Evolutionary conservation across 2,888 invertebrate genomes (phyloP), one percentile per base, ranked within the genome.

Genomic region (Macrosoma leucophasiata): DNA sequence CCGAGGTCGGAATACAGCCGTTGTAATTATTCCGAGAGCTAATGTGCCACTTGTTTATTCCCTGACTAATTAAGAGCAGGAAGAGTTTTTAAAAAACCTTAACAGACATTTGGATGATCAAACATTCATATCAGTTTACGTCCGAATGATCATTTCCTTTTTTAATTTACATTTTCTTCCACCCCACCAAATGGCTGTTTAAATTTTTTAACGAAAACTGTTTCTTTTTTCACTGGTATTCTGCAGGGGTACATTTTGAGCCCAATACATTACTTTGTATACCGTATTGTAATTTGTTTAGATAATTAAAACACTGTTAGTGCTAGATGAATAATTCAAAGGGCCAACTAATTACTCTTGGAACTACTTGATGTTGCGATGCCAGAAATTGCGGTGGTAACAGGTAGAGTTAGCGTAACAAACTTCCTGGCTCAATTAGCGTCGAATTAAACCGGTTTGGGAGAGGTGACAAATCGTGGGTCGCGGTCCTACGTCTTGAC

Each of bases 11-110:
- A 48, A 44, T 44, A 49, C 67, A 59, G 63, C 73, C 62, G 50
- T 62, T 62, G 77, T 75, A 84, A 82, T 84, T 82, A 82, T 81
- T 71, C 66, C 63, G 69, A 76, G 64, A 75, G 82, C 76, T 77
- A 82, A 82, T 79, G 75, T 74, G 74, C 75, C 76, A 65, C 71
- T 77, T 79, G 81, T 77, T 82, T 81, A 79, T 79, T 73, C 79
- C 74, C 69, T 61, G 72, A 73, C 79, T 79, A 84, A 84, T 82
- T 84, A 82, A 77, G 76, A 73, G 66, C 62, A 72, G 71, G 70
- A 74, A 70, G 70, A 69, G 73, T 75, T 58, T 53, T 68, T 74
- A 76, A 74, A 78, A 65, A 57, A 62, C 58, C 66, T 62, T 58
- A 62, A 58, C 53, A 54, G 55, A 64, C 70, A 50, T 69, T 71